Percentiles rank a stretch among this genome's conserved stretches.
Evolutionary conservation across 2,888 invertebrate genomes (phyloP).

Genomic region (Nipponacmea schrenckii): DNA sequence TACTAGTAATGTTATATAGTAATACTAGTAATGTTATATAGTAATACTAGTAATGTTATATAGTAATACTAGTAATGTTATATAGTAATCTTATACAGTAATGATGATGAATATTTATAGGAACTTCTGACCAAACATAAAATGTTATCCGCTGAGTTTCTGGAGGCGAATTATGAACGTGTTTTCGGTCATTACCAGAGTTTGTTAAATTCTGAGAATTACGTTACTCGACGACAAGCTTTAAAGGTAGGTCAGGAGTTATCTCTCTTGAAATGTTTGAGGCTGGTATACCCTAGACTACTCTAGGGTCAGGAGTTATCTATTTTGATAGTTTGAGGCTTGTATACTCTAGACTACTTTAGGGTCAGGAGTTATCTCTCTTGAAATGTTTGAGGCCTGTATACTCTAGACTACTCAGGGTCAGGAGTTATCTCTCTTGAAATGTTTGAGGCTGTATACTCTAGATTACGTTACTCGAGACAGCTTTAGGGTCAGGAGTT

Average conservation of each 20-base stretch:
- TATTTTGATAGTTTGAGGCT: neutral
- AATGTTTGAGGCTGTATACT: too few species aligned
- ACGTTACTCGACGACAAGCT: conserved; percentile 98
- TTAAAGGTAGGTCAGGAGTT: conserved; percentile 76
- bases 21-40: too few species aligned
- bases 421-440: neutral
- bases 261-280: neutral
- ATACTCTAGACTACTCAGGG: too few species aligned
- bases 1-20: too few species aligned
- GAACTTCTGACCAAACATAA: conserved; percentile 73
- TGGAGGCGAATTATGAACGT: conserved; percentile 98
- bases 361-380: too few species aligned
- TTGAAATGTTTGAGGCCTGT: too few species aligned
- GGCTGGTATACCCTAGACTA: too few species aligned
- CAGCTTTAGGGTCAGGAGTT: too few species aligned
- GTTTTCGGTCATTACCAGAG: conserved; percentile 98
- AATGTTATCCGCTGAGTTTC: conserved; percentile 93
- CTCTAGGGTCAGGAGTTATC: too few species aligned
- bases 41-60: too few species aligned
- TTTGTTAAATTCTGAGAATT: conserved; percentile 98
- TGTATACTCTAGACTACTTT: neutral
- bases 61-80: neutral
- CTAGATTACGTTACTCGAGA: conserved; percentile 96
- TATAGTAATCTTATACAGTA: neutral
- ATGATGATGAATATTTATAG: conserved; percentile 60